Evolutionary conservation across 2,888 invertebrate species (phyloP).

Genomic region (Temnothorax unifasciatus): DNA sequence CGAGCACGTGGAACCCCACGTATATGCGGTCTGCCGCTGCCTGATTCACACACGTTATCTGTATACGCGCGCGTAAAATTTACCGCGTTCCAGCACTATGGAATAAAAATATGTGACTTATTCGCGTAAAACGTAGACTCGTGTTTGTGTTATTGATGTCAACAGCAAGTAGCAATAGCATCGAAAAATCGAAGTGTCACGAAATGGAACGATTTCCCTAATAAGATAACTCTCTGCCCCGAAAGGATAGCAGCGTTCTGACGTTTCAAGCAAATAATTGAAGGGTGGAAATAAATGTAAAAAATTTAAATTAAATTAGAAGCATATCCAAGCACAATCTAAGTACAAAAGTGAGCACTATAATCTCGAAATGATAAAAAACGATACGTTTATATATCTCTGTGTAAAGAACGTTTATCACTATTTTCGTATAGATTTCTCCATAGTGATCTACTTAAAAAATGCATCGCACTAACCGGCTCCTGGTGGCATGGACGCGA

Average conservation of each 20-base stretch:
- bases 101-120: not conserved
- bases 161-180: no score
- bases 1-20: constrained; percentile 56
- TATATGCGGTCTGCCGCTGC: constrained; percentile 9
- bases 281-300: not conserved
- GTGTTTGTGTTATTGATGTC: not conserved
- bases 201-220: not conserved
- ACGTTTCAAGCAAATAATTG: not conserved
- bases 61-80: constrained; percentile 33
- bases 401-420: not conserved
- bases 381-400: not conserved
- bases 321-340: not conserved
- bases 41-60: constrained; percentile 15
- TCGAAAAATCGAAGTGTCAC: not conserved
- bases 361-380: not conserved
- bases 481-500: constrained; percentile 83
- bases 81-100: not conserved
- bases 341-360: not conserved
- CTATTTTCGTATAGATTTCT: not conserved
- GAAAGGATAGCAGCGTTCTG: not conserved
- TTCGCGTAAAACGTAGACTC: no score
- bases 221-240: not conserved
- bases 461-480: constrained; percentile 78
- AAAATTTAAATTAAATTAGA: not conserved
- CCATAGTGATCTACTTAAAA: not conserved